Evolutionary conservation across 2,888 invertebrate species (phyloP).

Genomic region (Drosophila lacicola): DNA sequence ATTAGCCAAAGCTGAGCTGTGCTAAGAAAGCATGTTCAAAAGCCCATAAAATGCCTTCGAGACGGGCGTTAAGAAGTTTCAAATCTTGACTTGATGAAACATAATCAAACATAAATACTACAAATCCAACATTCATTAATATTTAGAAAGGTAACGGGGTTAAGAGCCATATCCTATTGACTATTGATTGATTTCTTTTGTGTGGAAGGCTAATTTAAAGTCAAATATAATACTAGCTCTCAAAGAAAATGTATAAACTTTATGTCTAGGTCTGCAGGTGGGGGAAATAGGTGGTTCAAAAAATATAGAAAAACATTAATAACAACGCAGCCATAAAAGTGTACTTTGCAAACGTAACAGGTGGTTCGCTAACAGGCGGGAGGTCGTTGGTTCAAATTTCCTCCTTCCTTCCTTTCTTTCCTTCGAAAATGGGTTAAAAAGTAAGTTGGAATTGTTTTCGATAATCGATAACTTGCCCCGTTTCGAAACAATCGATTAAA

Average conservation of each 20-base stretch:
- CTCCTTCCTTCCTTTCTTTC: too few species aligned
- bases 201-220: neutral
- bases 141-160: constrained; percentile 4
- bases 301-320: too few species aligned
- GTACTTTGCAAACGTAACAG: too few species aligned
- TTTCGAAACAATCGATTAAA: too few species aligned
- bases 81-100: constrained; percentile 27
- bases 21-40: constrained; percentile 13
- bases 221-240: neutral
- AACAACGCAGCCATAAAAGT: too few species aligned
- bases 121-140: constrained; percentile 4
- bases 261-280: neutral
- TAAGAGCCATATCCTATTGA: neutral
- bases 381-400: too few species aligned
- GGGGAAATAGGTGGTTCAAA: too few species aligned
- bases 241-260: neutral
- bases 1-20: constrained; percentile 44
- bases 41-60: neutral
- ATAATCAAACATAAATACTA: constrained; percentile 8
- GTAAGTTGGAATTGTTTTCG: too few species aligned
- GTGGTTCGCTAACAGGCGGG: too few species aligned
- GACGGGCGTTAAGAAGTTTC: constrained; percentile 3
- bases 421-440: too few species aligned
- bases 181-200: constrained; percentile 2
- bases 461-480: too few species aligned